Evolutionary conservation across 2,113 vertebrate species (phyloP).

Genomic region (Drymodes brunneopygia): DNA sequence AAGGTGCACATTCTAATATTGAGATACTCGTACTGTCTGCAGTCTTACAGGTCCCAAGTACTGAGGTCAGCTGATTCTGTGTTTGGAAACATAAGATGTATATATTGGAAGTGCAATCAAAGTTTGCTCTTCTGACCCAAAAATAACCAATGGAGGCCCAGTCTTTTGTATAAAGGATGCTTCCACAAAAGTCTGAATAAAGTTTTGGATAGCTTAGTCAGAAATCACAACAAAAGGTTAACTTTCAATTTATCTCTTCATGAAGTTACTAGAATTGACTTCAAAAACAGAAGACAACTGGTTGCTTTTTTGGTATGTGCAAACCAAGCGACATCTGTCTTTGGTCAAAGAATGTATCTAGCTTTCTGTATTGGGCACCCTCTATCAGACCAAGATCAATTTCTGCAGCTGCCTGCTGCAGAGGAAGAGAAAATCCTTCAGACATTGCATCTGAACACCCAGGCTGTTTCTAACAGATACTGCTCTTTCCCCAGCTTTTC

Average conservation of each 20-base stretch:
- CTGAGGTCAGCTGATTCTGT: neutral
- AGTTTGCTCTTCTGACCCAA: neutral
- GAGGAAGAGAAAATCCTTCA: neutral
- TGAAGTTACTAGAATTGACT: neutral
- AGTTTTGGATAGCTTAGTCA: neutral
- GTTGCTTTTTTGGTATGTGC: neutral
- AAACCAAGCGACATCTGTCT: neutral
- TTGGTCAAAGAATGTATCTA: neutral
- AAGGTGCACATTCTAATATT: neutral
- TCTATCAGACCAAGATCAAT: neutral
- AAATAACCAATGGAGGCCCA: neutral
- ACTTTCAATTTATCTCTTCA: neutral
- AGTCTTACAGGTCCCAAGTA: neutral
- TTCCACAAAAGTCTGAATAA: neutral
- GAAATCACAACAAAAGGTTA: neutral
- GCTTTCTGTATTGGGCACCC: neutral
- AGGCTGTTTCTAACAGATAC: neutral
- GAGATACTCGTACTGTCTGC: neutral
- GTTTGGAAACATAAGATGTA: neutral
- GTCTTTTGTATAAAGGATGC: neutral
- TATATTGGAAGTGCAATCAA: neutral
- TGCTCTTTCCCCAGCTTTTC: neutral
- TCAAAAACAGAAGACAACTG: neutral
- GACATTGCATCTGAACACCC: neutral
- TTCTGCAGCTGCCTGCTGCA: neutral